A percentile compares a stretch with the other conserved stretches of the same genome.
Conservation (phyloP, 1,140 invertebrate species). For the Cardiocondyla obscurior region DNA sequence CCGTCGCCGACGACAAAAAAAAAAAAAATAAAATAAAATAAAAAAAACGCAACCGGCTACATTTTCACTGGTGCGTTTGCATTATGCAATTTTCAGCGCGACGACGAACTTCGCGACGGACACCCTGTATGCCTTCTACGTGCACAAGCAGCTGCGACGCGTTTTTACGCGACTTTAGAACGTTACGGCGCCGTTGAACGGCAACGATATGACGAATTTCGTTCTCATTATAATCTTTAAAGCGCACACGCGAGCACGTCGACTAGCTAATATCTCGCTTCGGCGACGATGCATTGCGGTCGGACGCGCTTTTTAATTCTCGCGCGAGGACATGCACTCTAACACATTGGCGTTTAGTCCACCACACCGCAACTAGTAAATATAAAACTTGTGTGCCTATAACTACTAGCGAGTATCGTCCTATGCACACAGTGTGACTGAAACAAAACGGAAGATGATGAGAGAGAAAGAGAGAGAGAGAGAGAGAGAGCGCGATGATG, state of each 20-base stretch:
- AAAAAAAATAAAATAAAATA: background rate
- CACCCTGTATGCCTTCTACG: conserved; percentile 23
- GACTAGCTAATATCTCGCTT: conserved; percentile 29
- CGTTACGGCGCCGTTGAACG: conserved; percentile 8
- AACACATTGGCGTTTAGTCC: conserved; percentile 42
- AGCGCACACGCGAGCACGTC: background rate
- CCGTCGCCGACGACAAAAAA: conserved; percentile 38
- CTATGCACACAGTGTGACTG: conserved; percentile 57
- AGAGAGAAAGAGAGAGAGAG: background rate
- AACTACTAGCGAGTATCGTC: conserved; percentile 59
- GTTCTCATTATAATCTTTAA: conserved; percentile 33
- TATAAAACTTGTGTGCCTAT: conserved; percentile 64
- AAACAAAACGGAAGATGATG: conserved; percentile 7
- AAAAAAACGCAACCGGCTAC: conserved; percentile 9
- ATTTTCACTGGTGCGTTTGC: conserved; percentile 36
- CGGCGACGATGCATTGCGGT: conserved; percentile 68
- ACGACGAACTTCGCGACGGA: conserved; percentile 37
- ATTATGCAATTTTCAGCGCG: conserved; percentile 54
- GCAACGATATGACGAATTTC: conserved; percentile 7
- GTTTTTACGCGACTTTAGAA: conserved; percentile 38
- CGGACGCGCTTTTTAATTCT: conserved; percentile 65
- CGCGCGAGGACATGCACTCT: conserved; percentile 33
- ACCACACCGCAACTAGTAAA: conserved; percentile 62
- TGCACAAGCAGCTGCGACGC: conserved; percentile 16
- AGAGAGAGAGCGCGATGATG: conserved; percentile 7